Conservation (phyloP, 2,888 invertebrate genomes). For the Clivina fossor region DNA sequence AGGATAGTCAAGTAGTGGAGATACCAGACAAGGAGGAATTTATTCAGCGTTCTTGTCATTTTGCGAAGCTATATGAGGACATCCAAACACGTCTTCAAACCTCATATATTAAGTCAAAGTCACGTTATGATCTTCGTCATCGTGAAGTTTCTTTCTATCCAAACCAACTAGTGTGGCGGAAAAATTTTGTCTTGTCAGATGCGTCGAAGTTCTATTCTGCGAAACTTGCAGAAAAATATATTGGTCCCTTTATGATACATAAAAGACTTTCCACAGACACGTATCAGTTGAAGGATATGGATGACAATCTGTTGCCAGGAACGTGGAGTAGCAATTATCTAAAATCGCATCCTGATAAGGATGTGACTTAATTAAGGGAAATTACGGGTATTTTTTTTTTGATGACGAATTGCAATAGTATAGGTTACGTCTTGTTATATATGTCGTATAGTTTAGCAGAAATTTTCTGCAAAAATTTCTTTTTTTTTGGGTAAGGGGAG, state of each 20-base stretch:
- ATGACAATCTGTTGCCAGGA: background rate
- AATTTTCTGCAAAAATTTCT: no score
- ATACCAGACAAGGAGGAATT: background rate
- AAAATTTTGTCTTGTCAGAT: slow-evolving; percentile 10
- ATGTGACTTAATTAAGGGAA: no score
- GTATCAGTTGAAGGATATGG: background rate
- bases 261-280: background rate
- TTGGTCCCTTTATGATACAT: slow-evolving; percentile 9
- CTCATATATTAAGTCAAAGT: background rate
- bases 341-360: background rate
- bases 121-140: slow-evolving; percentile 5
- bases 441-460: no score
- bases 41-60: background rate
- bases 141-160: background rate
- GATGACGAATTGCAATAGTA: no score
- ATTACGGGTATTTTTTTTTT: no score
- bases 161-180: slow-evolving; percentile 10
- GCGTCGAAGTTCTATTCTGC: background rate
- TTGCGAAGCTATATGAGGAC: background rate
- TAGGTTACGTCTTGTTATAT: no score
- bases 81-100: background rate
- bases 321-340: background rate
- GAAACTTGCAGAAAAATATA: slow-evolving; percentile 3
- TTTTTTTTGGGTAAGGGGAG: no score
- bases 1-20: background rate